Evolutionary conservation across 2,797 vertebrate genomes (phyloP).

Genomic region (Morelia viridis): DNA sequence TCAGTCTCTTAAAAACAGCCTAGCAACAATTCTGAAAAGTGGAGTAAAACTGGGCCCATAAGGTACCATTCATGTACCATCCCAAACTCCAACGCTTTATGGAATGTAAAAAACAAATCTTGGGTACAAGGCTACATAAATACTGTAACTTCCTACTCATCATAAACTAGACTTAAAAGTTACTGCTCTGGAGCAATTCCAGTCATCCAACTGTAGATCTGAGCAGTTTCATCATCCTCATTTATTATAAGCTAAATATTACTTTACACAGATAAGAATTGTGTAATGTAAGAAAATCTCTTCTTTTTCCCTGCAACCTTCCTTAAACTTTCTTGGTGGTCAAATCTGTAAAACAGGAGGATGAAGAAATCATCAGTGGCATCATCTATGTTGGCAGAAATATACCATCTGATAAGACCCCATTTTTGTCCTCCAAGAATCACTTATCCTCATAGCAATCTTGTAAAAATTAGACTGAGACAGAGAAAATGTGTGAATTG

Average conservation of each 20-base stretch:
- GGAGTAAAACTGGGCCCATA: not conserved
- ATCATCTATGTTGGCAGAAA: not conserved
- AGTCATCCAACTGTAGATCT: not conserved
- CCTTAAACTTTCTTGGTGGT: not conserved
- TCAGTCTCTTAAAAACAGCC: not conserved
- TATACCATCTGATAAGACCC: not conserved
- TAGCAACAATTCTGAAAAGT: not conserved
- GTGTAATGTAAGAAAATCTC: not conserved
- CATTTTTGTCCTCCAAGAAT: not conserved
- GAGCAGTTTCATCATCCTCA: not conserved
- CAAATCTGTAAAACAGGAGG: not conserved
- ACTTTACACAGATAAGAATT: not conserved
- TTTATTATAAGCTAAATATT: not conserved
- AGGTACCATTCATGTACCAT: not conserved
- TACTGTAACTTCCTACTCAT: not conserved
- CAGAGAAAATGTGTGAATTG: no score
- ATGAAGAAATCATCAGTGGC: not conserved
- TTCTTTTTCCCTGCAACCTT: not conserved
- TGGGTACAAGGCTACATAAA: not conserved
- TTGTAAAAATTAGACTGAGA: not conserved
- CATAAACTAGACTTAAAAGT: not conserved
- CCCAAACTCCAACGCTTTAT: not conserved
- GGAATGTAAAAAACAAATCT: not conserved
- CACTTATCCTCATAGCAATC: not conserved
- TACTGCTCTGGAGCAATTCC: not conserved